A percentile compares a stretch with the other conserved stretches of the same genome.
These are phyloP conservation scores for Cotesia chilonis DNA, from an alignment of 1,140 invertebrate genomes.

Conservation along the genomic window DNA sequence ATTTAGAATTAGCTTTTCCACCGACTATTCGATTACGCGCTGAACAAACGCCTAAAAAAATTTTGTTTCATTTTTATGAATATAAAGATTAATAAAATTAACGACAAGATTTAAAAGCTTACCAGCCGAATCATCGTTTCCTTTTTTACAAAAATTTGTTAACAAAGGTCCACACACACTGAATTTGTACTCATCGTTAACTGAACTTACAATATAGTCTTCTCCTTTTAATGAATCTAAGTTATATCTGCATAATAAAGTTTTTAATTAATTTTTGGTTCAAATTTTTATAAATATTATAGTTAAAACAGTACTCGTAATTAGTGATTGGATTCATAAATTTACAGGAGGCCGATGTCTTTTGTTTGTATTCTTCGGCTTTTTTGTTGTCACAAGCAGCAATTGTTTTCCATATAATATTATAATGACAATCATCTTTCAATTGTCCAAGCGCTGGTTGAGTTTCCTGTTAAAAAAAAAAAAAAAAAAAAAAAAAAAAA, in stretches of 20 bases:
- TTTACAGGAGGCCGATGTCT: conserved; percentile 46
- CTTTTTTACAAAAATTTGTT: conserved; percentile 23
- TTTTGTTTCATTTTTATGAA: too few species aligned
- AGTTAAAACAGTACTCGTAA: conserved; percentile 42
- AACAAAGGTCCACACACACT: conserved; percentile 48
- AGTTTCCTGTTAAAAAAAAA: conserved; percentile 46
- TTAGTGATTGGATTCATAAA: conserved; percentile 54
- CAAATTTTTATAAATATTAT: conserved; percentile 10
- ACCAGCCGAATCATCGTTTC: background rate
- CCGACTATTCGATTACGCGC: conserved; percentile 48
- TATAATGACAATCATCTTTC: conserved; percentile 51
- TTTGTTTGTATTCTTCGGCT: conserved; percentile 46
- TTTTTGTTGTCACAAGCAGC: conserved; percentile 51
- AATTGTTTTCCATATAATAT: conserved; percentile 49
- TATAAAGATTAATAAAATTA: conserved; percentile 28
- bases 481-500: background rate
- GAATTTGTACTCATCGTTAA: conserved; percentile 46
- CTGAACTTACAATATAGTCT: conserved; percentile 30
- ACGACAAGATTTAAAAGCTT: background rate
- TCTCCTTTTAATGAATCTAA: conserved; percentile 44
- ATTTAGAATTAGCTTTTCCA: conserved; percentile 62
- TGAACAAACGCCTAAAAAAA: conserved; percentile 51
- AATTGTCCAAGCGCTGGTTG: conserved; percentile 47
- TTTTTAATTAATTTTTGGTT: conserved; percentile 30
- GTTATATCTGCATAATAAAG: conserved; percentile 47